These are phyloP conservation scores for Acomys russatus DNA, from an alignment of 2,797 vertebrate species.

Conservation along the genomic window DNA sequence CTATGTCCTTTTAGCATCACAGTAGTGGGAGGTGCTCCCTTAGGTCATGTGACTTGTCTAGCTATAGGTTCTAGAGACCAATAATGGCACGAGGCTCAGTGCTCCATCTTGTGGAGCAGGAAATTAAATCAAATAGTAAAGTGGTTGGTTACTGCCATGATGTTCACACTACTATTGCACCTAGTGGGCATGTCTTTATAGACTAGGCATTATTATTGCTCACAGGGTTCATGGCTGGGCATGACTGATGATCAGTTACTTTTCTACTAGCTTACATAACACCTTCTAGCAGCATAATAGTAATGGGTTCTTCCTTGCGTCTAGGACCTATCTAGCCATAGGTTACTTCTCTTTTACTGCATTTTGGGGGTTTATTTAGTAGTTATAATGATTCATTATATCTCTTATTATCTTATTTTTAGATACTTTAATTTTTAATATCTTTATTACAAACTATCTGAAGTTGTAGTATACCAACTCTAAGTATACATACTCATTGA, in stretches of 20 bases:
- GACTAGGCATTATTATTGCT: not conserved
- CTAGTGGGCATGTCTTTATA: not conserved
- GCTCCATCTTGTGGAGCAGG: not conserved
- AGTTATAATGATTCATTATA: not conserved
- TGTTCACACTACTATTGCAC: not conserved
- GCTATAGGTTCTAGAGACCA: not conserved
- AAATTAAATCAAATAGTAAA: not conserved
- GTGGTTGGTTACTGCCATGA: not conserved
- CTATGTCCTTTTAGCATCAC: not conserved
- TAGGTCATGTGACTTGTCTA: not conserved
- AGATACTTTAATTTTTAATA: not conserved
- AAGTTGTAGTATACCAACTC: not conserved
- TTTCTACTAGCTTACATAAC: not conserved
- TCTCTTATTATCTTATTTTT: not conserved
- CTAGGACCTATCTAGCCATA: not conserved
- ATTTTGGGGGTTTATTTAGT: not conserved
- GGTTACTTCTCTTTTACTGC: not conserved
- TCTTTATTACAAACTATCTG: not conserved
- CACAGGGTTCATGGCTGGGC: not conserved
- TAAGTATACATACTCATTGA: not conserved
- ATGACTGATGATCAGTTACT: not conserved
- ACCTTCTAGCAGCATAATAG: not conserved
- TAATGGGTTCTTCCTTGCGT: not conserved
- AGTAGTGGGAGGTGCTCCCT: not conserved
- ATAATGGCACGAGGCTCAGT: not conserved